Evolutionary conservation across 2,797 vertebrate genomes (phyloP), one percentile per base, ranked within the genome.

Genomic region (Spondyliosoma cantharus): DNA sequence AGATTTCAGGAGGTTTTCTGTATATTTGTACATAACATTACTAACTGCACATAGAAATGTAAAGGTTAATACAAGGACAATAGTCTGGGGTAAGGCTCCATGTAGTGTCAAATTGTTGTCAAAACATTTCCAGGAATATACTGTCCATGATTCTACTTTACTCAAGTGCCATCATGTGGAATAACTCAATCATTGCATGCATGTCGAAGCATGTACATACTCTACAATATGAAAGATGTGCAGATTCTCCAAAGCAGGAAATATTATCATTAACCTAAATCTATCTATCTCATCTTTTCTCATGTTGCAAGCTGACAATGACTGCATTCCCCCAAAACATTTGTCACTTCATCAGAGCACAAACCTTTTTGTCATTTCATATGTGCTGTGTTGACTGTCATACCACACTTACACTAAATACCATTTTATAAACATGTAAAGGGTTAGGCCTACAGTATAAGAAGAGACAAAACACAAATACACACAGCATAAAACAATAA

Each of bases 151-250:
- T 25, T 32, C 0, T 17, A 20, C 27, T 60, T 43, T 68, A 37
- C 29, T 45, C 17, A 3, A 37, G 25, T 1, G 7, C 42, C 46
- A 48, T 73, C 77, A 73, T 64, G 63, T 84, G 63, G 73, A 76
- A 32, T 0, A 64, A 24, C 13, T 25, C 27, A 27, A 7, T 24
- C 56, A 59, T 1, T 67, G 9, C 68, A 57, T 19, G 19, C 19
- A 29, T 19, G 13, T 45, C 4, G 17, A 25, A 50, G 15, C 13
- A 17, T 49, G 59, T 3, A 14, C 5, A 5, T 49, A 24, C 16
- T 19, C 7, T 1, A 9, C 12, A 19, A 16, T n/a, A n/a, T 12
- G 5, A 11, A 13, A 48, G 13, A 14, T 45, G 14, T 45, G 20
- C 17, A 56, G 17, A 46, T 60, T 53, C 7, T 37, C 32, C 32